A percentile compares a stretch with the other conserved stretches of the same genome.
Evolutionary conservation across 2,888 invertebrate species (phyloP).

Genomic region (Epinotia nisella): DNA sequence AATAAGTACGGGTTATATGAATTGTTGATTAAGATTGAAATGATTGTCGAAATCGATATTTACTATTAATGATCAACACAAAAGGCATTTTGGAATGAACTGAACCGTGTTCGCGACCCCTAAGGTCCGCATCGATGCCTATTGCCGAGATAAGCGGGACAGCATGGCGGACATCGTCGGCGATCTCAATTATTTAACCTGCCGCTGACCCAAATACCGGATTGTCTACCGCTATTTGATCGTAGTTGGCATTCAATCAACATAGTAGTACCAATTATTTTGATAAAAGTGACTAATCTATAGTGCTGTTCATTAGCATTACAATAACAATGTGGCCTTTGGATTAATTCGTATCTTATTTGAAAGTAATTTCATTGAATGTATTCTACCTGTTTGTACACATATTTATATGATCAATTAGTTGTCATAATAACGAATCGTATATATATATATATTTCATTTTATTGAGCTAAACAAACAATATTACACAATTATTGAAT

Average conservation of each 20-base stretch:
- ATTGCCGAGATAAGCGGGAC: conserved; percentile 25
- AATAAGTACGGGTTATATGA: too few species aligned
- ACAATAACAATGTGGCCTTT: background rate
- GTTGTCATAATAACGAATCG: background rate
- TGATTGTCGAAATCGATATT: too few species aligned
- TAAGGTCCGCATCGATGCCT: conserved; percentile 7
- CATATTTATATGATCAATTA: background rate
- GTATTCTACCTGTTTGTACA: background rate
- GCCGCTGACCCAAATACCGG: conserved; percentile 63
- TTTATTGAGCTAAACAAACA: too few species aligned
- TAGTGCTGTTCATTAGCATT: too few species aligned
- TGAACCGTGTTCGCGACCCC: background rate
- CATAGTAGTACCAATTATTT: conserved; percentile 12
- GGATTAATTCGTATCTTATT: background rate
- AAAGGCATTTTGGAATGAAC: background rate
- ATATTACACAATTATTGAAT: too few species aligned
- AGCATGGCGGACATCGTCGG: conserved; percentile 48
- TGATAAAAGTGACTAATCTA: background rate
- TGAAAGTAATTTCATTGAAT: background rate
- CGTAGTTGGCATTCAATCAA: conserved; percentile 44
- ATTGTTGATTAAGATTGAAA: too few species aligned
- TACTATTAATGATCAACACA: background rate
- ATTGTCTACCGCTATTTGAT: conserved; percentile 53
- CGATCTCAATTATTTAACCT: conserved; percentile 66
- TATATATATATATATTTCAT: too few species aligned